Evolutionary conservation across 2,888 invertebrate species (phyloP).

Genomic region (Ditylenchus weischeri): DNA sequence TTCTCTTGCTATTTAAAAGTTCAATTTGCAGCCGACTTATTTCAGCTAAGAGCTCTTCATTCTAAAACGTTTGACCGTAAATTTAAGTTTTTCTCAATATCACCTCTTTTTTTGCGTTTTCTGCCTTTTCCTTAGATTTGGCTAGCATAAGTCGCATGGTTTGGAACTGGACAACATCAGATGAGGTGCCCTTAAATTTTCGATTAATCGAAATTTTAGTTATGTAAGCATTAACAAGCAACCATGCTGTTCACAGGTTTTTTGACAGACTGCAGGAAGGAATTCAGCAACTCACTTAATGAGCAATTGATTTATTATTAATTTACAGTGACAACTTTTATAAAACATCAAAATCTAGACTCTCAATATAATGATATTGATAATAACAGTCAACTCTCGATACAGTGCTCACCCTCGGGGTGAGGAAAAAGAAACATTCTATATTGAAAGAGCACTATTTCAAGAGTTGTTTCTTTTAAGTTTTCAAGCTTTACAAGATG

Average conservation of each 20-base stretch:
- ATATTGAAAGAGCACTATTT: too few relatives aligned
- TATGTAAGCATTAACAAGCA: not conserved
- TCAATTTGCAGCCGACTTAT: not conserved
- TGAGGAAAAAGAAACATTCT: too few relatives aligned
- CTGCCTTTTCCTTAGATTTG: constrained; percentile 2
- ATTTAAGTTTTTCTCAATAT: not conserved
- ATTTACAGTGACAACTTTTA: not conserved
- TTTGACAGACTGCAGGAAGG: not conserved
- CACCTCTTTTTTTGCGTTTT: not conserved
- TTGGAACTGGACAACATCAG: not conserved
- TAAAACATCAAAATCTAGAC: too few relatives aligned
- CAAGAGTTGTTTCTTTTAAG: too few relatives aligned
- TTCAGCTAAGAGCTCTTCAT: constrained; percentile 10
- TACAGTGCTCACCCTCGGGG: too few relatives aligned
- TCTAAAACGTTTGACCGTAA: not conserved
- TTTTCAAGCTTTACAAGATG: too few relatives aligned
- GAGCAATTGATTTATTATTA: not conserved
- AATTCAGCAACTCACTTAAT: not conserved
- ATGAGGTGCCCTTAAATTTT: not conserved
- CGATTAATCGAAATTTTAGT: not conserved
- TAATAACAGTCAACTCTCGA: too few relatives aligned
- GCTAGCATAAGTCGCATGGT: constrained; percentile 5
- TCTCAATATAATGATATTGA: too few relatives aligned
- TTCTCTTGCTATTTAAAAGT: not conserved
- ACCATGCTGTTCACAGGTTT: not conserved